A percentile compares a stretch with the other conserved stretches of the same genome.
Evolutionary conservation across 2,888 invertebrate species (phyloP).

Genomic region (Subacronicta megacephala): DNA sequence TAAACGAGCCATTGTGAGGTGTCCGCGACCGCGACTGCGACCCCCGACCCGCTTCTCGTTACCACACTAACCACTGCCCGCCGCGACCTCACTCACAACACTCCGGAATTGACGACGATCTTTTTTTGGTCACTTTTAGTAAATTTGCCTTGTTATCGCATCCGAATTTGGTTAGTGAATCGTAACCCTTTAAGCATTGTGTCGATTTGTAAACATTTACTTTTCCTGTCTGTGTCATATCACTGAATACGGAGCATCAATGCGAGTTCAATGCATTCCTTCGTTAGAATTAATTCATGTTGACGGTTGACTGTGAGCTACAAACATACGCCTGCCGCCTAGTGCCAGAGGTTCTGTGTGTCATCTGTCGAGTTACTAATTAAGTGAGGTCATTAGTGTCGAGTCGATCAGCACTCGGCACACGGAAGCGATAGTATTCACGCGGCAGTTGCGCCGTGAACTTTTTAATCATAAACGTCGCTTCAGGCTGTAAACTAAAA

Average conservation of each 20-base stretch:
- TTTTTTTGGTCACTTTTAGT: slow-evolving; percentile 45
- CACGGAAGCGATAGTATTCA: slow-evolving; percentile 71
- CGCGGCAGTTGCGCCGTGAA: slow-evolving; percentile 81
- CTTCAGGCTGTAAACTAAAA: slow-evolving; percentile 76
- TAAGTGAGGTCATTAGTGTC: slow-evolving; percentile 64
- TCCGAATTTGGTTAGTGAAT: slow-evolving; percentile 38
- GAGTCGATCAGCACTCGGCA: slow-evolving; percentile 56
- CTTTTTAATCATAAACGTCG: slow-evolving; percentile 73
- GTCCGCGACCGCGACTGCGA: slow-evolving; percentile 75
- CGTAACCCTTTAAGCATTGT: slow-evolving; percentile 29
- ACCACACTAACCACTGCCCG: slow-evolving; percentile 63
- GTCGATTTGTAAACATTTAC: slow-evolving; percentile 27
- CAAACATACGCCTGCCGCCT: slow-evolving; percentile 32
- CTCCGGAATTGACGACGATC: slow-evolving; percentile 55
- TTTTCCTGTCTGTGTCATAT: slow-evolving; percentile 14
- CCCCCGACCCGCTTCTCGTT: slow-evolving; percentile 81
- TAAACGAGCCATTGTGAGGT: slow-evolving; percentile 85
- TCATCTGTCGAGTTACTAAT: slow-evolving; percentile 67
- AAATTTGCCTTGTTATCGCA: slow-evolving; percentile 60
- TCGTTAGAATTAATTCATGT: slow-evolving; percentile 13
- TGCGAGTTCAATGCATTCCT: slow-evolving; percentile 9
- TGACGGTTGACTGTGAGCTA: slow-evolving; percentile 32
- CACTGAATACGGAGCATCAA: slow-evolving; percentile 1
- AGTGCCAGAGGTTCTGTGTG: slow-evolving; percentile 37
- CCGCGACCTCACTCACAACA: slow-evolving; percentile 57